Evolutionary conservation across 2,888 invertebrate genomes (phyloP).

Genomic region (Drosophila vallismaia): DNA sequence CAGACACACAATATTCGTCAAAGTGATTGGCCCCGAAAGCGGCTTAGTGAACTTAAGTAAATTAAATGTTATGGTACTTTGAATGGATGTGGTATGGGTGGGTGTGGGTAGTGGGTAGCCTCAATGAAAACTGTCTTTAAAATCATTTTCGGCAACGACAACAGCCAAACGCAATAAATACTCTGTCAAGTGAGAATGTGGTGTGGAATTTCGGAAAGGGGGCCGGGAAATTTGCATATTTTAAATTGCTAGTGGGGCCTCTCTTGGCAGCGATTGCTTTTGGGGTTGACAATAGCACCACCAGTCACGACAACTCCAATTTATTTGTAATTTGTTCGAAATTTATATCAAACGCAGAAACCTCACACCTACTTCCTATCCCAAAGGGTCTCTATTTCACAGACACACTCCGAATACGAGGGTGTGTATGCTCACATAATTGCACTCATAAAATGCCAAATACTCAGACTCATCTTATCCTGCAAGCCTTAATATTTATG

Average conservation of each 20-base stretch:
- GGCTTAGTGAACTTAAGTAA: constrained; percentile 67
- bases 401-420: constrained; percentile 13
- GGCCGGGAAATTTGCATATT: constrained; percentile 66
- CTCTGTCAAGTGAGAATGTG: constrained; percentile 24
- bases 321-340: constrained; percentile 79
- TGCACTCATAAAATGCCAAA: constrained; percentile 74
- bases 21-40: constrained; percentile 53
- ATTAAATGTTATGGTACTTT: constrained; percentile 60
- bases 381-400: constrained; percentile 37
- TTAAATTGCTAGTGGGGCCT: constrained; percentile 72
- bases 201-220: constrained; percentile 12
- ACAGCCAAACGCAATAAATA: constrained; percentile 58
- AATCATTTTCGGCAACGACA: constrained; percentile 59
- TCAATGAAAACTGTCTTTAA: constrained; percentile 61
- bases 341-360: constrained; percentile 68
- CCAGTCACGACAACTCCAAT: constrained; percentile 72
- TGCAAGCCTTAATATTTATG: constrained; percentile 40
- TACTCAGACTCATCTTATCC: constrained; percentile 45
- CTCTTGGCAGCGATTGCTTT: constrained; percentile 34
- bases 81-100: background rate
- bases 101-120: constrained; percentile 12
- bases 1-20: constrained; percentile 46
- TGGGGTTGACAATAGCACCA: constrained; percentile 61
- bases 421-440: constrained; percentile 48
- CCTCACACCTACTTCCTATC: constrained; percentile 33